Evolutionary conservation across 2,113 vertebrate genomes (phyloP).

Genomic region (Ophiodon elongatus): DNA sequence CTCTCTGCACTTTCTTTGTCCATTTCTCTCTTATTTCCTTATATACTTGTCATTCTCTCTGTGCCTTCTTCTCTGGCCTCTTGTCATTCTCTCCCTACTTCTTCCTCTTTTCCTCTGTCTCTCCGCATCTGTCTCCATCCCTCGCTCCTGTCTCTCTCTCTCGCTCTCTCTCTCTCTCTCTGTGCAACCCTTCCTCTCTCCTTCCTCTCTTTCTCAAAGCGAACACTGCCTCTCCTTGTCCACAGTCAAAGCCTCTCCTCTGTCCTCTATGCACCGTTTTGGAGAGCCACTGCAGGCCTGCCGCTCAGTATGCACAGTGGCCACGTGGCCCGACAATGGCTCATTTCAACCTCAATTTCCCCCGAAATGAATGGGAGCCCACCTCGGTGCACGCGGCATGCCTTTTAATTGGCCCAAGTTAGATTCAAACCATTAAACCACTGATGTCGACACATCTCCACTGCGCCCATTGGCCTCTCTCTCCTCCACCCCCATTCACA

Average conservation of each 20-base stretch:
- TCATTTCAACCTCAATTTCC: conserved; percentile 87
- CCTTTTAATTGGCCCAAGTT: conserved; percentile 85
- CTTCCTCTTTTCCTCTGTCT: conserved; percentile 62
- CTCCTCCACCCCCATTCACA: conserved; percentile 14
- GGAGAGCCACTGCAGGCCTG: conserved; percentile 70
- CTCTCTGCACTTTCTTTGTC: conserved; percentile 13
- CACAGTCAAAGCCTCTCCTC: conserved; percentile 73
- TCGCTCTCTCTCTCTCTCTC: conserved; percentile 58
- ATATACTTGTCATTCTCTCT: conserved; percentile 42
- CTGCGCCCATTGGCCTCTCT: conserved; percentile 59
- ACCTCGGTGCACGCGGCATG: conserved; percentile 72
- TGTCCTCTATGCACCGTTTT: conserved; percentile 69
- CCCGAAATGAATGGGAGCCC: conserved; percentile 83
- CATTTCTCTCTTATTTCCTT: conserved; percentile 27
- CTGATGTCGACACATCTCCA: conserved; percentile 80
- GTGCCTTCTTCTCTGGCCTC: conserved; percentile 49
- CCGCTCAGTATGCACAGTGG: conserved; percentile 74
- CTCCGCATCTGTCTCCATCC: conserved; percentile 67
- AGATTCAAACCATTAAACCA: conserved; percentile 86
- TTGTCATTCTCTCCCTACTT: conserved; percentile 69
- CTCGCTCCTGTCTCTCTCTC: conserved; percentile 53
- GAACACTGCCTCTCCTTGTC: conserved; percentile 77
- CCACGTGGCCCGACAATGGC: conserved; percentile 82
- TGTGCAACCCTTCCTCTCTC: conserved; percentile 63
- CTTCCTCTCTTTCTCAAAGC: conserved; percentile 75